phyloP scores from a whole-genome alignment of 2,888 invertebrate species.

The Camponotus fellah region DNA sequence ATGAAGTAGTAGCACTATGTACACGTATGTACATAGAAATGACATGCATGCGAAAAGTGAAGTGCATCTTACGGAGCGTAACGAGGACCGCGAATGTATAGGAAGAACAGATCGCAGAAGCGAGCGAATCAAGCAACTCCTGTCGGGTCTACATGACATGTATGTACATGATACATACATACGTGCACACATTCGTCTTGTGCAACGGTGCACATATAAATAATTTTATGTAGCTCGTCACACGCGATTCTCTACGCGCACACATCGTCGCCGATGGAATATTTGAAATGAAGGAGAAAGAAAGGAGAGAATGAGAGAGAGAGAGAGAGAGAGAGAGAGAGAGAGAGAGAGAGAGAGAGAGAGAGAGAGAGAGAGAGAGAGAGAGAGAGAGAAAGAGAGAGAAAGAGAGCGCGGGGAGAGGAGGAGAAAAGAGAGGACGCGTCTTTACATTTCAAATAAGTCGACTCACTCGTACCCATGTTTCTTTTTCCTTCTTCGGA shows the following conservation, averaged over 20 bases:
- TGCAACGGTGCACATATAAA: constrained; percentile 75
- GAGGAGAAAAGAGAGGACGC: constrained; percentile 66
- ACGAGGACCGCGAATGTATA: constrained; percentile 10
- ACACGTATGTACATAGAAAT: background rate
- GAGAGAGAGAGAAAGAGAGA: constrained; percentile 30
- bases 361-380: constrained; percentile 30
- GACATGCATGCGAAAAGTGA: constrained; percentile 14
- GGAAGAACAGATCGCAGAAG: constrained; percentile 23
- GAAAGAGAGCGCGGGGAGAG: constrained; percentile 25
- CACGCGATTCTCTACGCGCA: constrained; percentile 76
- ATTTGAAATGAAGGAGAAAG: constrained; percentile 62
- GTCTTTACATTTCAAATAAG: constrained; percentile 85
- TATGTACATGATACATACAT: constrained; percentile 30
- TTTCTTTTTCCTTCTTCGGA: constrained; percentile 54
- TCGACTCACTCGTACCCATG: constrained; percentile 76
- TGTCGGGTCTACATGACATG: constrained; percentile 42
- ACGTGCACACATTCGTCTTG: constrained; percentile 33
- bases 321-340: constrained; percentile 28
- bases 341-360: constrained; percentile 16
- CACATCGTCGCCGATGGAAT: constrained; percentile 71
- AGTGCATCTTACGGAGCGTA: constrained; percentile 20
- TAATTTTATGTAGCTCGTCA: constrained; percentile 80
- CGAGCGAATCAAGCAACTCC: constrained; percentile 43
- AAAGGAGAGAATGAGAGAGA: constrained; percentile 33
- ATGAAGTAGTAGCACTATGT: background rate